Evolutionary conservation across 1,140 invertebrate genomes (phyloP).

Genomic region (Uloborus diversus): DNA sequence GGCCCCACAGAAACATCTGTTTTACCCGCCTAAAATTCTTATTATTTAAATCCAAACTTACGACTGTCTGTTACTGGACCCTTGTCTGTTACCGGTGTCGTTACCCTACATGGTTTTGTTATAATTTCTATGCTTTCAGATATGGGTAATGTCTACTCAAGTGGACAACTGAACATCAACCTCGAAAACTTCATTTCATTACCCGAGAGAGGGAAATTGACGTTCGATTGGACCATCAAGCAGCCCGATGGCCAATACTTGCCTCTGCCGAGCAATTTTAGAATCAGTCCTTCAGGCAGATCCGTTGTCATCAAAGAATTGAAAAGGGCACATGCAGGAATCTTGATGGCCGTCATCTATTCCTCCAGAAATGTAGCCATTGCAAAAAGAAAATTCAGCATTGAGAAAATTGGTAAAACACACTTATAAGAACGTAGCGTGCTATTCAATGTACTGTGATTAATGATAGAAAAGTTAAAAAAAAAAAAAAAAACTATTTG

Average conservation of each 20-base stretch:
- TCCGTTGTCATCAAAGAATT: conserved; percentile 7
- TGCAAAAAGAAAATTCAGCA: conserved; percentile 9
- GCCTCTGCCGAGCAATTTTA: conserved; percentile 35
- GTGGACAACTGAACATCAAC: conserved; percentile 41
- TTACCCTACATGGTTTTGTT: no score
- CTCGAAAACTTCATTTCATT: conserved; percentile 37
- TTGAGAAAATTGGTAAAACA: neutral
- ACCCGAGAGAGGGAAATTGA: neutral
- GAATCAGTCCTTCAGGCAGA: conserved; percentile 8
- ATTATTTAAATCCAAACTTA: no score
- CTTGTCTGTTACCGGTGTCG: no score
- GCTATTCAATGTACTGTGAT: no score
- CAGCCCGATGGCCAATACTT: neutral
- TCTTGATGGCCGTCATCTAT: conserved; percentile 19
- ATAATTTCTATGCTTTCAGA: no score
- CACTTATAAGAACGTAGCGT: no score
- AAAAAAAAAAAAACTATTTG: no score
- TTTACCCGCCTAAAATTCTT: no score
- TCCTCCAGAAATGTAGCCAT: conserved; percentile 1
- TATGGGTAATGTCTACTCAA: conserved; percentile 16
- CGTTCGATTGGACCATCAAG: conserved; percentile 17
- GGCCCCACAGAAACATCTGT: no score
- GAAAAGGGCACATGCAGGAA: neutral
- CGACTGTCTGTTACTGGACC: no score
- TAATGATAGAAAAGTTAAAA: no score